Evolutionary conservation across 2,797 vertebrate species (phyloP), one percentile per base, ranked within the genome.

Genomic region (Epinephelus malabaricus): DNA sequence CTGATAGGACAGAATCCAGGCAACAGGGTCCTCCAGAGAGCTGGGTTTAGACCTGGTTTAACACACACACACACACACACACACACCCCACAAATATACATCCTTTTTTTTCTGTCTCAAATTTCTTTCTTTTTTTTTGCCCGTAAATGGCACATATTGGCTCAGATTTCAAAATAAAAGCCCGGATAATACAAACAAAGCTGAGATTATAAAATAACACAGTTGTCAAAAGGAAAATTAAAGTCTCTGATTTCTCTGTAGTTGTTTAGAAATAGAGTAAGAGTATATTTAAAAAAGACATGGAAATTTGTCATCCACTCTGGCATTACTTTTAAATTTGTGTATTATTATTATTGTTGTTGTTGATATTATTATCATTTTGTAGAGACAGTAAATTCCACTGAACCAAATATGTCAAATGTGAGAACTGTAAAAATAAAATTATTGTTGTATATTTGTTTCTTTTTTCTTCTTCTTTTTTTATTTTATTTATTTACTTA

Each of bases 1-100:
- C 89, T 91, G 92, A 93, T 92, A 92, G 88, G 88, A 82, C 73
- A 74, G 83, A 87, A 91, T 90, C 89, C 89, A 89, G 82, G 82
- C 83, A 89, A 79, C 67, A 70, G 79, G 88, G 87, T 92, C 84
- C 89, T 88, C 90, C 74, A 91, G 92, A 88, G 92, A 88, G 83
- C 73, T 78, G 88, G 75, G 66, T 91, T 89, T 67, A 84, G 72
- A 83, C 72, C 82, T 69, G 49, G 21, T 25, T 76, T 50, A 58
- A 59, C 71, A 83, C 51, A 64, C 61, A 34, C 30, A 34, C 6
- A 34, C 30, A 34, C 30, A 34, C 6, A 34, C 30, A 34, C 30
- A 74, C 51, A 64, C 59, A 71, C 73, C 25, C 38, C 45, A 59
- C 27, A 53, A 59, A 73, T 53, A 40, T 76, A 43, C 23, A 55